A percentile compares a stretch with the other conserved stretches of the same genome.
phyloP scores from a whole-genome alignment of 1,140 invertebrate genomes.

The Formica selysi region DNA sequence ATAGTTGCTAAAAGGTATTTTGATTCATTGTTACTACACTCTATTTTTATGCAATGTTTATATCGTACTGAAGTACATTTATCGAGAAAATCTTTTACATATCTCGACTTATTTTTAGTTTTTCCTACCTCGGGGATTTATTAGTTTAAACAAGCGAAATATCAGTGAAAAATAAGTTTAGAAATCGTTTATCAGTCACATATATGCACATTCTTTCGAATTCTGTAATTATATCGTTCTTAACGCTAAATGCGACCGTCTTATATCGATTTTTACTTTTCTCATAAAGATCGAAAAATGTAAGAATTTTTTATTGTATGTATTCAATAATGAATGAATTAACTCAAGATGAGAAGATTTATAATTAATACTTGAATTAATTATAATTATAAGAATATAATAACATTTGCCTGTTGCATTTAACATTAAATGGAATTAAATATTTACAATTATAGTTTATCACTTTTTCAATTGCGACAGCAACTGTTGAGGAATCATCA shows the following conservation, averaged over 20 bases:
- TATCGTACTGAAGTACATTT: background rate
- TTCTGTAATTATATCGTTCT: background rate
- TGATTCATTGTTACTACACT: conserved; percentile 2
- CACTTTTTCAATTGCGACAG: background rate
- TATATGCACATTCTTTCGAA: conserved; percentile 11
- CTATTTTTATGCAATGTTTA: conserved; percentile 5
- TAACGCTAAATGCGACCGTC: background rate
- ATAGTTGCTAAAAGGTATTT: conserved; percentile 39
- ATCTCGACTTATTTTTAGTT: background rate
- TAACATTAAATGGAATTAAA: background rate
- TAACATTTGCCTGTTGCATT: conserved; percentile 3
- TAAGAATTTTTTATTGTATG: background rate
- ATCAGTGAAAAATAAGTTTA: background rate
- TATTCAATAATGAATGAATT: background rate
- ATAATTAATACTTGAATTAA: background rate
- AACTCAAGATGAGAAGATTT: background rate
- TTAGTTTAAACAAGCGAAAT: background rate
- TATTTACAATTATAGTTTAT: conserved; percentile 6
- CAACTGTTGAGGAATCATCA: conserved; percentile 4
- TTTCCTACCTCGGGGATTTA: background rate
- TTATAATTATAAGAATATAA: conserved; percentile 8
- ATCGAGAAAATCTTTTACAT: background rate
- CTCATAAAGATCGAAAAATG: background rate
- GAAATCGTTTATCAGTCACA: background rate
- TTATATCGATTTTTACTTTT: background rate